Base-by-base conservation (phyloP, 2,888 invertebrate species). In the Empis livida region DNA sequence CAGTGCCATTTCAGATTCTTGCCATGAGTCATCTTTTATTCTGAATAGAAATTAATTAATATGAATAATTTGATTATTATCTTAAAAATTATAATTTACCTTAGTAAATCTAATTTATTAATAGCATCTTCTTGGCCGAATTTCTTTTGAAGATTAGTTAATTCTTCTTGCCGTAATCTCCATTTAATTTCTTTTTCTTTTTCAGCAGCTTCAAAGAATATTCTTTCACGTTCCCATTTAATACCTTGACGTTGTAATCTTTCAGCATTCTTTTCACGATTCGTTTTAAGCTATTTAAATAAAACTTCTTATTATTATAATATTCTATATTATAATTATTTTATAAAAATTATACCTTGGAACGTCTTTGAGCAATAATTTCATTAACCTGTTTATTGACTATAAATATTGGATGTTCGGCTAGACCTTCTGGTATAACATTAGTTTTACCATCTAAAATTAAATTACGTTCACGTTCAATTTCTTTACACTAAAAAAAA, bases 371-470 rank as follows among this genome's bases (percentile, higher is more conserved):
- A 11, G 65, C 65, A 50, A 74, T 73, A 51, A 75, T 61, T 47
- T 67, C 60, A 53, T 71, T 70, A 51, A 73, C 73, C 52, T 72
- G 68, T 52, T 65, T 63, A 51, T 75, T 73, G 39, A 75, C 74
- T 49, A 74, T 68, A 62, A 80, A 77, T 6, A 80, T 73, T 13
- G 80, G 79, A 69, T 80, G 79, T 50, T 74, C 67, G n/a, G 72
- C 71, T 62, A 80, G 71, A 58, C 77, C 77, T 14, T 69, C 62
- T 0, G 79, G 78, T 49, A 78, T 77, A 48, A 75, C 70, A 53
- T 73, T 67, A 30, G 77, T 74, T 55, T 74, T 73, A 30, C 79
- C 78, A 51, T 72, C 72, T 39, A 80, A 69, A 46, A 80, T 76
- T 53, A 80, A 62, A 56, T 73, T 72, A 52, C 79, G 78, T 51